Evolutionary conservation across 2,113 vertebrate species (phyloP).

Genomic region (Panthera uncia): DNA sequence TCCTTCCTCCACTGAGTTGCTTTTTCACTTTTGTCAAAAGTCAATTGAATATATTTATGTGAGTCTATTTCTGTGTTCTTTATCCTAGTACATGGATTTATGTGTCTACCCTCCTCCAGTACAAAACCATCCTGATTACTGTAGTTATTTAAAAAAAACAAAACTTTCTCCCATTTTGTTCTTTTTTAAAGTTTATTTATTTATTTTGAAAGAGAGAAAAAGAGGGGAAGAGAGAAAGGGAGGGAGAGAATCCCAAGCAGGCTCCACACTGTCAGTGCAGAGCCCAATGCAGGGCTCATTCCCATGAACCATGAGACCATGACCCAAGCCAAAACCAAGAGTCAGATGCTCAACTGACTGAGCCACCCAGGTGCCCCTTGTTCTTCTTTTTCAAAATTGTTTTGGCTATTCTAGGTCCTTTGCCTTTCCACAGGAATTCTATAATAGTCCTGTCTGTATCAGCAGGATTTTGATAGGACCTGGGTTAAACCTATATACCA

Average conservation of each 20-base stretch:
- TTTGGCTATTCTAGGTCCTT: background rate
- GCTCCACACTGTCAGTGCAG: too few species aligned
- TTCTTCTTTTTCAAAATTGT: background rate
- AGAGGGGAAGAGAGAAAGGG: too few species aligned
- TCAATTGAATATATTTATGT: background rate
- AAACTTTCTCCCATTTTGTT: background rate
- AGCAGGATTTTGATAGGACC: background rate
- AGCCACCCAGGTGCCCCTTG: too few species aligned
- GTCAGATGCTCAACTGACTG: too few species aligned
- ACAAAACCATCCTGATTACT: background rate
- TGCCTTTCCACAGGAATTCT: background rate
- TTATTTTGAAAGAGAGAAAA: too few species aligned
- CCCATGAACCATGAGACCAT: too few species aligned
- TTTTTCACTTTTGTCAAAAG: background rate
- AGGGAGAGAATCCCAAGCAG: too few species aligned
- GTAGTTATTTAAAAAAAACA: background rate
- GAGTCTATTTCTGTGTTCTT: background rate
- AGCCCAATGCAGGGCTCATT: too few species aligned
- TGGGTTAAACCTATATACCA: background rate
- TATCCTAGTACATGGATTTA: background rate
- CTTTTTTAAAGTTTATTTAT: background rate
- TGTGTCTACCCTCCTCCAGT: background rate
- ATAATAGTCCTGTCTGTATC: background rate
- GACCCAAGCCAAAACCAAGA: too few species aligned
- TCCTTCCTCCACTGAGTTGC: background rate